Evolutionary conservation across 2,888 invertebrate species (phyloP), one percentile per base, ranked within the genome.

Genomic region (Drosophila buzzatii): DNA sequence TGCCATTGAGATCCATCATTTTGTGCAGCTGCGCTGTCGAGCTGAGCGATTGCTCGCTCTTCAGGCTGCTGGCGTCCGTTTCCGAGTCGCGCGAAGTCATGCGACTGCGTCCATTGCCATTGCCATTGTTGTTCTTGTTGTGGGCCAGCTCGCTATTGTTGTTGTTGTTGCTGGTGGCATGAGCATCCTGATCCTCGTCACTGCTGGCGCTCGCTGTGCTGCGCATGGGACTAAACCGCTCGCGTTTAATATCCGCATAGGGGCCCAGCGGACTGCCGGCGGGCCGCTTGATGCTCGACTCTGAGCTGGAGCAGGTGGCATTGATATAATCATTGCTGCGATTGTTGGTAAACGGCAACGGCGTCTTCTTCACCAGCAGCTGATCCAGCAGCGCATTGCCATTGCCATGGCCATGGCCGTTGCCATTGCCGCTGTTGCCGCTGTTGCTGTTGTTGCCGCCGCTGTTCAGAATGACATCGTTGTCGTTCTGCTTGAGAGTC

Each of bases 301-400:
- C 79, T 12, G 69, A 53, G 7, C 69, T 66, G 73, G 76, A 79
- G 63, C 77, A 80, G 45, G 72, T 70, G 62, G 70, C 76, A 27
- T 76, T 73, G n/a, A 73, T 74, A 33, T 91, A 91, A 41, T 91
- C 89, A 63, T 85, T 86, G 70, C 76, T 89, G 31, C 91, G 90
- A 56, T 91, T 92, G 44, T 90, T 92, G 55, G 90, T 86, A 59
- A 89, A 90, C 14, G 91, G 91, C 76, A 90, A 76, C 27, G 91
- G 89, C 2, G 90, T 95, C 90, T 95, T 95, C 79, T 95, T 94
- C 81, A 95, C 95, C 63, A 96, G 93, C 82, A 92, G 56, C 90
- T 96, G 96, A 82, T 96, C 96, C 79, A 96, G 93, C 82, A 96
- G 93, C 12, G 95, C 95, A 94, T 94, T 82, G 94, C 95, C 81